Percentiles rank a stretch among this genome's conserved stretches.
Evolutionary conservation across 2,113 vertebrate species (phyloP).

Genomic region (Acrocephalus kingi): DNA sequence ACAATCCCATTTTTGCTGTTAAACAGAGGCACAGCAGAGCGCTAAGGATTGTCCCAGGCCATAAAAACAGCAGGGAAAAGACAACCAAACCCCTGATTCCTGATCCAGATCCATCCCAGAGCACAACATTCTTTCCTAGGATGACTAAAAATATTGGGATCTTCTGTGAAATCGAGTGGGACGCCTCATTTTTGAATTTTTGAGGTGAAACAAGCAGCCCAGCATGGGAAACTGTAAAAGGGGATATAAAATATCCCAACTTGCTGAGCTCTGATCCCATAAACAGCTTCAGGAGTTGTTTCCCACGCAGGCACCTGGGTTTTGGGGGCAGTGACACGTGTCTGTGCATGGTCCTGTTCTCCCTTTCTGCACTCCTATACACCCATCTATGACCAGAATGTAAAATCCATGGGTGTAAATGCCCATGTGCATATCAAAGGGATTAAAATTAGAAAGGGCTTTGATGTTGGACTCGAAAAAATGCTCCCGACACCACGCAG

Average conservation of each 20-base stretch:
- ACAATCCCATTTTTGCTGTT: neutral
- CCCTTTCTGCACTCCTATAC: neutral
- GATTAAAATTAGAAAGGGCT: neutral
- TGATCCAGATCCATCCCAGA: neutral
- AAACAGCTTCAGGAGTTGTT: neutral
- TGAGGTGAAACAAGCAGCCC: neutral
- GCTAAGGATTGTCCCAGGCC: neutral
- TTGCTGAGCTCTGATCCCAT: neutral
- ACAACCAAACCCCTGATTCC: neutral
- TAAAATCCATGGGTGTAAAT: neutral
- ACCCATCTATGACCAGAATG: neutral
- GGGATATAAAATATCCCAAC: neutral
- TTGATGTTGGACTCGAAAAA: neutral
- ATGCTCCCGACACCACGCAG: neutral
- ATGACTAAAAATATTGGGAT: neutral
- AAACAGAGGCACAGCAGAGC: neutral
- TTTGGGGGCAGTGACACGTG: neutral
- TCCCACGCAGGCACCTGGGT: slow-evolving; percentile 34
- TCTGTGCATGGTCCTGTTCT: rapidly evolving
- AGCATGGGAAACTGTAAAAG: neutral
- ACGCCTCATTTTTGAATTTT: neutral
- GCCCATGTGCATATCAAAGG: neutral
- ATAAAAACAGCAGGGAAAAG: neutral
- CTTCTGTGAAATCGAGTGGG: neutral
- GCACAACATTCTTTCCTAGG: neutral